phyloP scores from a whole-genome alignment of 2,888 invertebrate species.

The Agrilus mali region DNA sequence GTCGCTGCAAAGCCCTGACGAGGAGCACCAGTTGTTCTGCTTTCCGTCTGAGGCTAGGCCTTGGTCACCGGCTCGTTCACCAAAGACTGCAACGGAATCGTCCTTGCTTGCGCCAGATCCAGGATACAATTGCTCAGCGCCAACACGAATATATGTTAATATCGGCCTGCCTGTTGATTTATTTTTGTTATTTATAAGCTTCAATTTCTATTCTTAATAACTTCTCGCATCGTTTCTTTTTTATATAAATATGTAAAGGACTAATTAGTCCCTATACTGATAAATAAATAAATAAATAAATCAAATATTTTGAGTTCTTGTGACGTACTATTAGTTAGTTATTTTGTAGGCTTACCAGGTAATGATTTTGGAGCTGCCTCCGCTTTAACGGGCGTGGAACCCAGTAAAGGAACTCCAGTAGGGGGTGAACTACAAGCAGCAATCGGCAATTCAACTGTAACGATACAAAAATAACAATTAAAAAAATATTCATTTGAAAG shows the following conservation, averaged over 20 bases:
- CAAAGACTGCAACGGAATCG: slow-evolving; percentile 51
- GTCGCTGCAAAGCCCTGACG: slow-evolving; percentile 81
- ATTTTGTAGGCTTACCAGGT: not conserved
- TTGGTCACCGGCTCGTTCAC: slow-evolving; percentile 22
- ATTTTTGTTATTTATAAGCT: no score
- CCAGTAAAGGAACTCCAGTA: slow-evolving; percentile 13
- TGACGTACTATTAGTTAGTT: no score
- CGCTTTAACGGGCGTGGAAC: slow-evolving; percentile 6
- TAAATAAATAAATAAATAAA: no score
- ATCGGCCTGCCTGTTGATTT: no score
- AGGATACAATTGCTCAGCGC: slow-evolving; percentile 91
- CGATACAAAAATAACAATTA: not conserved
- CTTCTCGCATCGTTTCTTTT: no score
- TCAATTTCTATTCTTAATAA: no score
- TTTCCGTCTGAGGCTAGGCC: slow-evolving; percentile 27
- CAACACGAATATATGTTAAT: no score
- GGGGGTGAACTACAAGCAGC: slow-evolving; percentile 28
- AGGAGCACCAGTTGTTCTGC: slow-evolving; percentile 78
- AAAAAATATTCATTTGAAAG: not conserved
- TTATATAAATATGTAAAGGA: no score
- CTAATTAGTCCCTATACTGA: no score
- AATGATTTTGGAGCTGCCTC: slow-evolving; percentile 12
- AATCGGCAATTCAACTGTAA: slow-evolving; percentile 23
- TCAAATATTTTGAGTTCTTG: no score
- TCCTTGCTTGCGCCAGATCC: slow-evolving; percentile 72